Conservation (phyloP, 2,888 invertebrate genomes). For the Ophonus ardosiacus region DNA sequence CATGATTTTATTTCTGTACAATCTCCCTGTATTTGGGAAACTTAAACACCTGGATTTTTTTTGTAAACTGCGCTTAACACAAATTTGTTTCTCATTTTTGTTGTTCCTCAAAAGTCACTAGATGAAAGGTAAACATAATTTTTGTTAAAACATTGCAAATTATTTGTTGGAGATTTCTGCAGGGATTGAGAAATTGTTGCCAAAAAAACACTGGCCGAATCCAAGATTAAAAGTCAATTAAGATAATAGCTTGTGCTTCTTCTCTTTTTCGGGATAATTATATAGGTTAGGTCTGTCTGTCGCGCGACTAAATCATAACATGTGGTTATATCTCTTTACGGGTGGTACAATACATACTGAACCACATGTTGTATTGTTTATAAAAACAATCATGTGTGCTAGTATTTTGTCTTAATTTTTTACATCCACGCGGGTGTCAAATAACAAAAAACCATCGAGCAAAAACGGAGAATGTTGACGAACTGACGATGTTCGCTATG, state of each 20-base stretch:
- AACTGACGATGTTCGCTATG: background rate
- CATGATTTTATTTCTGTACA: no score
- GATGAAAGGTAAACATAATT: no score
- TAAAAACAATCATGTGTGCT: constrained; percentile 46
- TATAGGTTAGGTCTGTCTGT: constrained; percentile 8
- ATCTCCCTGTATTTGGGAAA: no score
- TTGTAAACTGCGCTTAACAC: no score
- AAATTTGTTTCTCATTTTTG: no score
- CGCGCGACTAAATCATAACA: constrained; percentile 34
- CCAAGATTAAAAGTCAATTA: constrained; percentile 24
- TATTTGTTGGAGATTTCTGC: no score
- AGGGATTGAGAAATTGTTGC: background rate
- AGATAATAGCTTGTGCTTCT: constrained; percentile 9
- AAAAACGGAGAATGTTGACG: constrained; percentile 25
- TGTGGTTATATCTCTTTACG: constrained; percentile 32
- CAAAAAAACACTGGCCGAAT: background rate
- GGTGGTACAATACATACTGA: constrained; percentile 41
- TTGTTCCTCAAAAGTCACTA: no score
- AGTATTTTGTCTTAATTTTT: constrained; percentile 44
- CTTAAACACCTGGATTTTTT: no score
- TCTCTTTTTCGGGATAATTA: constrained; percentile 17
- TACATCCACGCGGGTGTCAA: constrained; percentile 42
- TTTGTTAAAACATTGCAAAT: no score
- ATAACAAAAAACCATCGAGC: constrained; percentile 29
- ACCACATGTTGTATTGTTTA: constrained; percentile 43